These are phyloP conservation scores for Drosophila mayri DNA, from an alignment of 1,140 invertebrate species.

Conservation along the genomic window DNA sequence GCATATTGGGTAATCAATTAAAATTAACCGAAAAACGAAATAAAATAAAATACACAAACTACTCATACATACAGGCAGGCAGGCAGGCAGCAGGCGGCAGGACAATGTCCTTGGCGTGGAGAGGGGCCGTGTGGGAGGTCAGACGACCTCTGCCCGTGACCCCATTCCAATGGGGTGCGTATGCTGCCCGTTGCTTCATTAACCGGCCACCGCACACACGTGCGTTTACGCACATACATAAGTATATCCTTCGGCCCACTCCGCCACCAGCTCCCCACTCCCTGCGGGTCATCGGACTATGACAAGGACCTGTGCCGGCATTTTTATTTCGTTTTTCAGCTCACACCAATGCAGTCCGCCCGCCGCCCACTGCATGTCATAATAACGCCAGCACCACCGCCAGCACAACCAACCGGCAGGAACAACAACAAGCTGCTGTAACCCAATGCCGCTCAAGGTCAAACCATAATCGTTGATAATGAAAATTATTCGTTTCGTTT, in stretches of 20 bases:
- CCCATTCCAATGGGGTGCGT: constrained; percentile 81
- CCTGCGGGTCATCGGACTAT: constrained; percentile 44
- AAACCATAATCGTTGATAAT: constrained; percentile 84
- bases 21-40: constrained; percentile 79
- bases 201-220: constrained; percentile 58
- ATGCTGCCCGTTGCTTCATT: constrained; percentile 67
- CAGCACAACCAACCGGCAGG: constrained; percentile 6
- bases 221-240: constrained; percentile 49
- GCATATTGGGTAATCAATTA: constrained; percentile 81
- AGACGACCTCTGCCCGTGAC: constrained; percentile 68
- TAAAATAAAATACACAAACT: constrained; percentile 62
- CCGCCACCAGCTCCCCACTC: constrained; percentile 1
- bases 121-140: constrained; percentile 17
- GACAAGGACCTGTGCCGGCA: constrained; percentile 48
- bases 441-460: constrained; percentile 81
- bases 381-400: constrained; percentile 36
- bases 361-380: constrained; percentile 41
- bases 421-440: constrained; percentile 51
- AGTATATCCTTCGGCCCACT: constrained; percentile 31
- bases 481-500: constrained; percentile 76
- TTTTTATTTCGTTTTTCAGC: constrained; percentile 57
- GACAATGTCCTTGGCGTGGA: constrained; percentile 54
- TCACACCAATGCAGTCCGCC: constrained; percentile 63
- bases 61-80: constrained; percentile 18
- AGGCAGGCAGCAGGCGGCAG: constrained; percentile 9